Evolutionary conservation across 1,140 invertebrate species (phyloP), one percentile per base, ranked within the genome.

Genomic region (Centruroides vittatus): DNA sequence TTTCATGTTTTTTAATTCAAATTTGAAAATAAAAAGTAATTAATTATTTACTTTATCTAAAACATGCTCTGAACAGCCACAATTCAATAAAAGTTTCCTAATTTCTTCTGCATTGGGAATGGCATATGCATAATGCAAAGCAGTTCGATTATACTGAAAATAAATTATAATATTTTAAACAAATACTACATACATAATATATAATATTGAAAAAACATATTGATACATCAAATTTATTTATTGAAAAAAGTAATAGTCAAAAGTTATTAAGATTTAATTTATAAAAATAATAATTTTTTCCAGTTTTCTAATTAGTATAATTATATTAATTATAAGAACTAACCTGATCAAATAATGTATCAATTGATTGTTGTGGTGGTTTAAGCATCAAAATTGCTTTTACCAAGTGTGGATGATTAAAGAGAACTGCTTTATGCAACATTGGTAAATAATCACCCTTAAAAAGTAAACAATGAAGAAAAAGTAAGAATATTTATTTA

Each of bases 281-380:
- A 23, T 23, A 23, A 23, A 23, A 23, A 23, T 23, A 23, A 23
- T 23, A 23, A 23, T 23, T 23, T 23, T 23, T 23, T 23, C 23
- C 23, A 23, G 23, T 61, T 51, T 3, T 51, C 36, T 51, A 35
- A 49, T 47, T 12, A 12, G 50, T 4, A 56, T 41, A 41, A 9
- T 41, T 12, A 23, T 55, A 34, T 34, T 56, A 36, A 35, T 41
- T 1, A 3, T 13, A 11, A 12, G 12, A 48, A 35, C 23, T 7
- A 57, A 64, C 62, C 49, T 64, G 62, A 58, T 64, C 62, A 55
- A 64, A 61, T 10, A 64, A 53, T 49, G 51, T 58, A 54, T 64
- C 62, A 47, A 64, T 58, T 6, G 62, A 64, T 35, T 61, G 55
- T 7, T 36, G 13, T n/a, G 47, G 7, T 47, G 59, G 59, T 55